Evolutionary conservation across 64 coral and sea anemone species (phyloP).

Genomic region (Cladopsammia gracilis): DNA sequence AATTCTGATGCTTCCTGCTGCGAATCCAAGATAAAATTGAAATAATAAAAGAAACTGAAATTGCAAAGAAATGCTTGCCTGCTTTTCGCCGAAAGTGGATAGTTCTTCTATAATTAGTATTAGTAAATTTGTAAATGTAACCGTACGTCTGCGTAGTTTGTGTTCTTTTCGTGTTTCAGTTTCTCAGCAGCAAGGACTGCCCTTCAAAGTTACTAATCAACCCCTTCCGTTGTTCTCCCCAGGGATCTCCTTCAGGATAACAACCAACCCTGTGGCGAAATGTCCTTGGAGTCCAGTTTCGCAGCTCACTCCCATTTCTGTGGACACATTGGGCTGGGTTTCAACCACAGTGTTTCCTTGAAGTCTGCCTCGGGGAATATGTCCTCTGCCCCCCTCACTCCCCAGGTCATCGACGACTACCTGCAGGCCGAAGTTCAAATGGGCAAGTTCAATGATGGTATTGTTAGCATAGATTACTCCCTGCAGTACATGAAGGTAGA

Average conservation of each 20-base stretch:
- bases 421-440: not conserved
- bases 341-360: too few relatives aligned
- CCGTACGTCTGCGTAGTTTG: too few relatives aligned
- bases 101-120: too few relatives aligned
- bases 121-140: too few relatives aligned
- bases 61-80: too few relatives aligned
- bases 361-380: constrained; percentile 15
- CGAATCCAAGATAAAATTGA: too few relatives aligned
- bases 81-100: too few relatives aligned
- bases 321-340: not conserved
- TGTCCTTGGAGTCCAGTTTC: not conserved
- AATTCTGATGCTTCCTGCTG: too few relatives aligned
- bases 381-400: not conserved
- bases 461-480: not conserved
- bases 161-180: not conserved
- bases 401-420: constrained; percentile 24
- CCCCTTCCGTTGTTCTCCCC: too few relatives aligned
- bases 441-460: constrained; percentile 67
- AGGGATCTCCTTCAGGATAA: too few relatives aligned
- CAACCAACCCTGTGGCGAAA: not conserved
- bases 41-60: too few relatives aligned
- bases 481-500: constrained; percentile 39
- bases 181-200: not conserved
- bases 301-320: not conserved
- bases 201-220: too few relatives aligned